Conservation (phyloP, 2,888 invertebrate genomes). For the Cataglyphis altisquamis region DNA sequence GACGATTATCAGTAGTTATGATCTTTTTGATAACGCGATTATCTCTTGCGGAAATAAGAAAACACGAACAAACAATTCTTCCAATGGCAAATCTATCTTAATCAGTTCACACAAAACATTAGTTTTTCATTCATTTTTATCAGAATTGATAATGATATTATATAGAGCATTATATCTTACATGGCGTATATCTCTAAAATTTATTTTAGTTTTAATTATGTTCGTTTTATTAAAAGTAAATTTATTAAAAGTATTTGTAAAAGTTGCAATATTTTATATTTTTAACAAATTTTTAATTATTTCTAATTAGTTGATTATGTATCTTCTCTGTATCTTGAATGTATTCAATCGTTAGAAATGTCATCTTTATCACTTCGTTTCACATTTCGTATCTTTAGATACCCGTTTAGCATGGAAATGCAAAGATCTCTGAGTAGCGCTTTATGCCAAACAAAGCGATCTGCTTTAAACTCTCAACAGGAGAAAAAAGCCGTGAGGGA, state of each 20-base stretch:
- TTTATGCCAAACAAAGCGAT: conserved; percentile 58
- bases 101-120: neutral
- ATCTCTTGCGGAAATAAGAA: conserved; percentile 14
- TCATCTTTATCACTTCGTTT: conserved; percentile 1
- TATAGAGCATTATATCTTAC: neutral
- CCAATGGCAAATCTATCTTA: conserved; percentile 13
- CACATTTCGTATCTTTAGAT: neutral
- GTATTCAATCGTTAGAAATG: neutral
- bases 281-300: neutral
- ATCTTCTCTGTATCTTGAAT: neutral
- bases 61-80: conserved; percentile 4
- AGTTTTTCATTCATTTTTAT: conserved; percentile 10
- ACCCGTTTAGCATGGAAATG: neutral
- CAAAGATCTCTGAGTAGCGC: neutral
- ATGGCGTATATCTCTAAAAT: neutral
- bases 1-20: conserved; percentile 3
- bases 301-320: neutral
- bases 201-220: neutral
- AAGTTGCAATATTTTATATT: neutral
- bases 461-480: conserved; percentile 64
- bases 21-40: conserved; percentile 17
- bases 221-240: neutral
- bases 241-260: neutral
- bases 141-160: neutral
- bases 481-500: conserved; percentile 38